Evolutionary conservation across 1,140 invertebrate species (phyloP).

Genomic region (Apis florea): DNA sequence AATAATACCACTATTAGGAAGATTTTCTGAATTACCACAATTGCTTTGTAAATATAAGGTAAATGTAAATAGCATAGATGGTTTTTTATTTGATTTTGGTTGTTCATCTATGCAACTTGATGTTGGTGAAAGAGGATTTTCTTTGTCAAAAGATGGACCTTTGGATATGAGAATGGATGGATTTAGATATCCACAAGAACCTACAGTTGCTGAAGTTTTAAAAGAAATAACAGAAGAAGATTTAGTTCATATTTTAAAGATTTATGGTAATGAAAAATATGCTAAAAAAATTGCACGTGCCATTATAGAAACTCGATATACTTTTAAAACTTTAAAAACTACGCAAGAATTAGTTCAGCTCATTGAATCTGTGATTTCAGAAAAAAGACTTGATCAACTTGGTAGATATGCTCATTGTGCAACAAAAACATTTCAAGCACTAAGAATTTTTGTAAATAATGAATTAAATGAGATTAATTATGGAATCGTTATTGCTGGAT

Average conservation of each 20-base stretch:
- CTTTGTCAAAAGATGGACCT: slow-evolving; percentile 90
- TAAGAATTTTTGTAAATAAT: slow-evolving; percentile 98
- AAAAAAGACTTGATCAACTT: slow-evolving; percentile 84
- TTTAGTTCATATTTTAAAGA: slow-evolving; percentile 90
- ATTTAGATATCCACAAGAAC: slow-evolving; percentile 84
- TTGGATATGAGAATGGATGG: slow-evolving; percentile 98
- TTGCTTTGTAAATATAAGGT: slow-evolving; percentile 84
- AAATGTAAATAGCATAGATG: slow-evolving; percentile 87
- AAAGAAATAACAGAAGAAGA: slow-evolving; percentile 88
- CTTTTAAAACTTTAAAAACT: slow-evolving; percentile 89
- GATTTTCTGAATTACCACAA: slow-evolving; percentile 91
- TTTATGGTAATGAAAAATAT: slow-evolving; percentile 95
- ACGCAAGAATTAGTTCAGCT: slow-evolving; percentile 92
- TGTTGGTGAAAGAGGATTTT: slow-evolving; percentile 90
- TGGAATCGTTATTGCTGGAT: slow-evolving; percentile 89
- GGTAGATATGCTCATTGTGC: slow-evolving; percentile 89
- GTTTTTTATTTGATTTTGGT: slow-evolving; percentile 96
- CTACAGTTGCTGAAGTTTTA: slow-evolving; percentile 93
- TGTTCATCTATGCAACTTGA: slow-evolving; percentile 98
- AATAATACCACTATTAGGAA: slow-evolving; percentile 89
- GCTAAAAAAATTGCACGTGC: slow-evolving; percentile 93
- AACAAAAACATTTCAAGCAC: slow-evolving; percentile 96
- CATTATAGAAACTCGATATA: slow-evolving; percentile 92
- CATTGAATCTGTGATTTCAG: slow-evolving; percentile 83
- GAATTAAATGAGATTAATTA: slow-evolving; percentile 98